Conservation (phyloP, 2,888 invertebrate species). For the Antheraea yamamai region DNA sequence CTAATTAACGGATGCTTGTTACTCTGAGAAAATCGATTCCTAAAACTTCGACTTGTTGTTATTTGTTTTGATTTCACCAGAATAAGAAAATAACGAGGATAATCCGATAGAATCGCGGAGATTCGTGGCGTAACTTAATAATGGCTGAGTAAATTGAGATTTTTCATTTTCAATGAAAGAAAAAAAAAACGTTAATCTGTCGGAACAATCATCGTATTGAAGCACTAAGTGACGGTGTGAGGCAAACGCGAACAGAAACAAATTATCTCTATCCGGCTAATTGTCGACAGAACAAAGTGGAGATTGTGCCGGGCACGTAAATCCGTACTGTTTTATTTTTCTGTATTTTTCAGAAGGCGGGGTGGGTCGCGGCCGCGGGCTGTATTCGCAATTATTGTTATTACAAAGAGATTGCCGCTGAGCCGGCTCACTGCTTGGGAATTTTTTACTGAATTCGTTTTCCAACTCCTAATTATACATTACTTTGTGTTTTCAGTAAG, state of each 20-base stretch:
- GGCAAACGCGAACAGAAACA: conserved; percentile 64
- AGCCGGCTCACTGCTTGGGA: conserved; percentile 68
- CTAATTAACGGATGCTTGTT: conserved; percentile 31
- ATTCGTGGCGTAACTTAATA: conserved; percentile 44
- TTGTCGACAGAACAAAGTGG: conserved; percentile 75
- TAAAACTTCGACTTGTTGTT: conserved; percentile 26
- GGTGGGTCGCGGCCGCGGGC: conserved; percentile 61
- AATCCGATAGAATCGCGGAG: conserved; percentile 43
- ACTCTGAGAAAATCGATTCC: conserved; percentile 18
- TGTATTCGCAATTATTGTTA: conserved; percentile 79
- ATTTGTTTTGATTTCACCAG: conserved; percentile 36
- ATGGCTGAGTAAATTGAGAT: conserved; percentile 46
- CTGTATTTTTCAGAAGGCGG: conserved; percentile 48
- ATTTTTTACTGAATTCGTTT: conserved; percentile 65
- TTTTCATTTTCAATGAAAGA: conserved; percentile 45
- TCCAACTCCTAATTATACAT: conserved; percentile 27
- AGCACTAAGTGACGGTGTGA: conserved; percentile 58
- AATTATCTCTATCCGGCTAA: conserved; percentile 76
- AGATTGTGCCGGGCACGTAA: conserved; percentile 59
- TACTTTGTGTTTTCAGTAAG: not conserved
- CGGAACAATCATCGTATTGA: conserved; percentile 69
- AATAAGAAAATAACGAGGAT: conserved; percentile 37
- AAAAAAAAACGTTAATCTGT: conserved; percentile 39
- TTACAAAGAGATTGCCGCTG: conserved; percentile 77
- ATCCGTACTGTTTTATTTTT: conserved; percentile 63